Evolutionary conservation across 2,113 vertebrate species (phyloP).

Genomic region (Pao palembangensis): DNA sequence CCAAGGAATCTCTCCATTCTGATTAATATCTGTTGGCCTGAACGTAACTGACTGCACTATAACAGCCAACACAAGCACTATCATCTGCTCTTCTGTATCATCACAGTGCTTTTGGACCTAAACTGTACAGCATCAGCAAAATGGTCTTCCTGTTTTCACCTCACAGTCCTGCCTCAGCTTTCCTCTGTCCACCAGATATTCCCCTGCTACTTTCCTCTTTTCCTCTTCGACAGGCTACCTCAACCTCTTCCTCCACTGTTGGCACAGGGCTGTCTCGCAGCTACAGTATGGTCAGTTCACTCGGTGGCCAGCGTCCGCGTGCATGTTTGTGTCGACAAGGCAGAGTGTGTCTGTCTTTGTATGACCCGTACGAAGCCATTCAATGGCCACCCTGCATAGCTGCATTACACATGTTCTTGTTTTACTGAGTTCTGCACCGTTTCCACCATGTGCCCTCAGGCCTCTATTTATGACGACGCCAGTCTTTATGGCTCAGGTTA

Average conservation of each 20-base stretch:
- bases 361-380: conserved; percentile 14
- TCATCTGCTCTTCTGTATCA: conserved; percentile 18
- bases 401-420: conserved; percentile 23
- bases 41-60: not conserved
- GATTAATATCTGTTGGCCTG: too few species aligned
- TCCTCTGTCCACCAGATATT: conserved; percentile 31
- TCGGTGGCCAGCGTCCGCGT: conserved; percentile 17
- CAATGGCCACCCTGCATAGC: not conserved
- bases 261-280: conserved; percentile 80
- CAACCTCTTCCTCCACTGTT: conserved; percentile 63
- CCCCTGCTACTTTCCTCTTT: conserved; percentile 16
- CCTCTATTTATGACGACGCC: conserved; percentile 77
- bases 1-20: too few species aligned
- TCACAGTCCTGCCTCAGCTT: conserved; percentile 17
- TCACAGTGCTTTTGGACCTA: conserved; percentile 8
- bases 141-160: conserved; percentile 43
- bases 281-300: conserved; percentile 84
- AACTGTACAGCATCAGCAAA: conserved; percentile 27
- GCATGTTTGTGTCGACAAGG: conserved; percentile 35
- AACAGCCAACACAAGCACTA: not conserved
- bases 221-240: conserved; percentile 59
- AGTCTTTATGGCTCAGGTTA: conserved; percentile 76
- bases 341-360: conserved; percentile 14
- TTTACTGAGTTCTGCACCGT: conserved; percentile 53
- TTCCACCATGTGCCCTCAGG: conserved; percentile 73